Conservation (phyloP, 2,797 vertebrate species). For the Platyrinchus mystaceus region DNA sequence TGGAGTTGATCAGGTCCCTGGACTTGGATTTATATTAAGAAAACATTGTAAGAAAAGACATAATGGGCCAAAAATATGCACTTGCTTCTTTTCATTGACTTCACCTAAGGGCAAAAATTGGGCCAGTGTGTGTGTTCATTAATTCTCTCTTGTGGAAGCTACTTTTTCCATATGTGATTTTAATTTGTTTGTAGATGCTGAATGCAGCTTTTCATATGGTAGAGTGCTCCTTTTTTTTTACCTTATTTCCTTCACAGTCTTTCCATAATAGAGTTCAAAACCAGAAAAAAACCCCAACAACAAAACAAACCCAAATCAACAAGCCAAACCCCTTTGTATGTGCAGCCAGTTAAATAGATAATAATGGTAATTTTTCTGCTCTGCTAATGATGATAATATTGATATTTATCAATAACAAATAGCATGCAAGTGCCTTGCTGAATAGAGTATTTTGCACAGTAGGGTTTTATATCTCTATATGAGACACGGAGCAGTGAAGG, state of each 20-base stretch:
- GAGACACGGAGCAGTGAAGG: background rate
- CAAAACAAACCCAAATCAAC: background rate
- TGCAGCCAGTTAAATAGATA: slow-evolving; percentile 28
- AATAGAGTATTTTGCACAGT: slow-evolving; percentile 52
- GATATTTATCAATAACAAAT: slow-evolving; percentile 64
- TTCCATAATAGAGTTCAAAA: background rate
- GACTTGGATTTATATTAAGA: slow-evolving; percentile 54
- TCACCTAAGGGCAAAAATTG: slow-evolving; percentile 39
- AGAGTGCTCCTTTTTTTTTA: background rate
- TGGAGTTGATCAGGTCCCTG: slow-evolving; percentile 52
- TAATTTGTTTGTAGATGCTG: slow-evolving; percentile 45
- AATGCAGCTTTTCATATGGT: background rate
- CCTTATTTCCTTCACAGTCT: slow-evolving; percentile 10
- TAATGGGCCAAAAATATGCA: slow-evolving; percentile 32
- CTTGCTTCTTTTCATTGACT: slow-evolving; percentile 25
- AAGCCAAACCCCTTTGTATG: background rate
- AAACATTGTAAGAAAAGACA: slow-evolving; percentile 11
- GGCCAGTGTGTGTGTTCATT: background rate
- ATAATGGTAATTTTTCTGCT: slow-evolving; percentile 51
- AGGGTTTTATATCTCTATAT: slow-evolving; percentile 30
- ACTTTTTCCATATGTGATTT: slow-evolving; percentile 43
- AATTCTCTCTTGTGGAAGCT: slow-evolving; percentile 37
- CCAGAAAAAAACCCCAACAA: background rate
- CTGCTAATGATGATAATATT: slow-evolving; percentile 58
- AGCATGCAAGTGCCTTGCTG: background rate